Conservation (phyloP, 2,113 vertebrate species). For the Oostethus manadensis region DNA sequence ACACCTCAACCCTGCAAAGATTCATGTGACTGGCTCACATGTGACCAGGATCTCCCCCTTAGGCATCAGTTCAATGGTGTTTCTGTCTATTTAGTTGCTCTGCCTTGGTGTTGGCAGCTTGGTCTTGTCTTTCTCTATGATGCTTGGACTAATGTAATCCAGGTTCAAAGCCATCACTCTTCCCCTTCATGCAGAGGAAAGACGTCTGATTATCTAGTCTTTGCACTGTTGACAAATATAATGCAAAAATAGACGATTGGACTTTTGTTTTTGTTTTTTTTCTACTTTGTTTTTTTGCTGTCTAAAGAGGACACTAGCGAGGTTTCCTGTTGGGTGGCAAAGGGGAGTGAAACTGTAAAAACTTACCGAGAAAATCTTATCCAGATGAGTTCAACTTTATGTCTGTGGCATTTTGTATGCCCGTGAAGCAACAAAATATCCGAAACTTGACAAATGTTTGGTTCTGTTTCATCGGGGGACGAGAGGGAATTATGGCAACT, state of each 20-base stretch:
- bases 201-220: conserved; percentile 67
- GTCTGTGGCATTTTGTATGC: conserved; percentile 50
- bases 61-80: conserved; percentile 98
- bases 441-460: conserved; percentile 64
- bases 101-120: conserved; percentile 77
- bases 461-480: conserved; percentile 59
- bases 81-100: conserved; percentile 78
- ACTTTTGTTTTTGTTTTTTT: conserved; percentile 56
- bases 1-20: conserved; percentile 78
- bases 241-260: conserved; percentile 66
- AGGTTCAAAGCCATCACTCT: conserved; percentile 79
- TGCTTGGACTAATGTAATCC: conserved; percentile 68
- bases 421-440: conserved; percentile 58
- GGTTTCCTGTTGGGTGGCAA: conserved; percentile 36
- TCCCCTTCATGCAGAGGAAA: conserved; percentile 55
- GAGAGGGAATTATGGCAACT: conserved; percentile 53
- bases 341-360: conserved; percentile 58
- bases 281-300: conserved; percentile 55
- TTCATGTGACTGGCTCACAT: conserved; percentile 95
- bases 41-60: conserved; percentile 76
- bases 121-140: conserved; percentile 26
- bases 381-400: conserved; percentile 55
- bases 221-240: conserved; percentile 70
- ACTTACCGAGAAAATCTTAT: conserved; percentile 54
- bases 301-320: conserved; percentile 55